These are phyloP conservation scores for Chaetodon trifascialis DNA, from an alignment of 2,113 vertebrate species.

Conservation along the genomic window DNA sequence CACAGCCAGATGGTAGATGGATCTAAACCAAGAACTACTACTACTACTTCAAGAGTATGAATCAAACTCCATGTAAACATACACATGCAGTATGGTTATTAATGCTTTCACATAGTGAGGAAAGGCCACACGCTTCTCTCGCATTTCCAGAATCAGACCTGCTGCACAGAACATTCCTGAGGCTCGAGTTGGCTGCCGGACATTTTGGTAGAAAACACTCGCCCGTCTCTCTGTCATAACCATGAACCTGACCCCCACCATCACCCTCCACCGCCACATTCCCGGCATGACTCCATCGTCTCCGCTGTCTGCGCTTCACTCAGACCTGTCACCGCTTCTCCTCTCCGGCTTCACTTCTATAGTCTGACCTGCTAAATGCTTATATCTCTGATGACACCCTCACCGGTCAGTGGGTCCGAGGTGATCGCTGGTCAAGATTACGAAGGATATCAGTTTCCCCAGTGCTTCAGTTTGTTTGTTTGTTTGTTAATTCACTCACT, in stretches of 20 bases:
- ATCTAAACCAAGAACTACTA: neutral
- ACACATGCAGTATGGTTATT: conserved; percentile 37
- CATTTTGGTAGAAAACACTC: conserved; percentile 4
- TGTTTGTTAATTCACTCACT: neutral
- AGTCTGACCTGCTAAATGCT: conserved; percentile 21
- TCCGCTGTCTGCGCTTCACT: conserved; percentile 21
- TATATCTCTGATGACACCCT: neutral
- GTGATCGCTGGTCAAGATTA: neutral
- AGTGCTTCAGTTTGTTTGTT: neutral
- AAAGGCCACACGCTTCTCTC: conserved; percentile 54
- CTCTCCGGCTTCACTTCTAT: neutral
- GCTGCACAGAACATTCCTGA: conserved; percentile 25
- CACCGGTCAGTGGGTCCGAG: neutral
- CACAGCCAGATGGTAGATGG: conserved; percentile 35
- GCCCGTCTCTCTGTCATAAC: conserved; percentile 2
- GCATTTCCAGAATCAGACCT: neutral
- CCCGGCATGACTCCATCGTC: conserved; percentile 49
- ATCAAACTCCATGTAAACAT: conserved; percentile 47
- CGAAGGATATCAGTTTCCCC: neutral
- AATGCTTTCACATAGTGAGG: conserved; percentile 51
- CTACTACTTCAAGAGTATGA: conserved; percentile 5
- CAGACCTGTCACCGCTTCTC: conserved; percentile 39
- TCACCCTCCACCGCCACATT: conserved; percentile 33
- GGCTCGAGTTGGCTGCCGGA: conserved; percentile 34
- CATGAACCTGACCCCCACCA: conserved; percentile 28